Evolutionary conservation across 2,797 vertebrate genomes (phyloP), one percentile per base, ranked within the genome.

Genomic region (Hoplostethus atlanticus): DNA sequence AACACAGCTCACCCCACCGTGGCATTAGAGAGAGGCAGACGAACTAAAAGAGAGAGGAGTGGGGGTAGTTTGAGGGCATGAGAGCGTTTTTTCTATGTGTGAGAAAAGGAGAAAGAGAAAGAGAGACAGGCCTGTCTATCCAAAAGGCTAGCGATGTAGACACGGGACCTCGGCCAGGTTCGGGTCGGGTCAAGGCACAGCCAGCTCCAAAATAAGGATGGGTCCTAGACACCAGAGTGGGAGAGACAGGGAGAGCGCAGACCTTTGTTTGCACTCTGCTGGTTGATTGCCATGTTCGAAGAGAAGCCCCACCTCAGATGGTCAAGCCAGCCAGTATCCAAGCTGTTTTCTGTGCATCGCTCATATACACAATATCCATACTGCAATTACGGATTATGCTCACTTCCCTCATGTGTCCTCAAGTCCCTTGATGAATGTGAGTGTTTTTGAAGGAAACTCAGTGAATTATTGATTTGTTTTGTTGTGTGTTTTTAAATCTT

Each of bases 1-100:
- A 81, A 72, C 76, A 69, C 77, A 63, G 61, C 91, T 87, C 92
- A 92, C 90, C 93, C 28, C 95, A 91, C 91, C 89, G 84, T 93
- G 90, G 83, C 90, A 81, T 87, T 85, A 92, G 82, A 92, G 79
- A 94, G 88, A 83, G 76, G 81, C 71, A 68, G 77, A 64, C 67
- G 31, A 65, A 80, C 62, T 61, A 16, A 66, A 89, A 91, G 84
- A 87, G 72, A 80, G 21, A 21, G 21, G 78, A 70, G 36, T 59
- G 59, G 42, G 82, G 83, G 86, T 82, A 59, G 70, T 38, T 28
- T 17, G 40, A 74, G 64, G 21, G 21, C 21, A 21, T 21, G 21
- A 21, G 21, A 21, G 21, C 21, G 21, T 21, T 21, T 21, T 21
- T 21, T 21, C 21, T 51, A 10, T 50, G 47, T 42, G 84, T 92